A percentile compares a stretch with the other conserved stretches of the same genome.
Conservation (phyloP, 2,888 invertebrate species). For the Oscheius myriophilus region DNA sequence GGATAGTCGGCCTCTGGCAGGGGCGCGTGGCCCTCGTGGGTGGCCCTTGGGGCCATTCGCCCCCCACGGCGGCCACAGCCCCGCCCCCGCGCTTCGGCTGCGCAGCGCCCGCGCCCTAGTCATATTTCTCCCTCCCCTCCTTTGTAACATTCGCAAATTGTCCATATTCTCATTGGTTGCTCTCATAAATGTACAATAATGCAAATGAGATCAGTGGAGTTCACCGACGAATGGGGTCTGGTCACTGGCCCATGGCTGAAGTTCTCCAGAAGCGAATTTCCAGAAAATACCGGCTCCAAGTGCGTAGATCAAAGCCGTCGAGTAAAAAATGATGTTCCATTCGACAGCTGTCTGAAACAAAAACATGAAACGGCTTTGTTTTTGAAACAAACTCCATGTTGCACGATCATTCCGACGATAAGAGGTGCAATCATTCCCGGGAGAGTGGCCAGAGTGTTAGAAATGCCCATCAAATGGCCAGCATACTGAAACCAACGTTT, state of each 20-base stretch:
- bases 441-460: conserved; percentile 88
- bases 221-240: conserved; percentile 54
- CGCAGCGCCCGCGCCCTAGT: conserved; percentile 31
- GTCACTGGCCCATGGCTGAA: conserved; percentile 80
- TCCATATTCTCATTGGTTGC: conserved; percentile 25
- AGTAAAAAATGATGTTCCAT: conserved; percentile 88
- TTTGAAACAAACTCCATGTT: conserved; percentile 77
- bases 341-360: conserved; percentile 78
- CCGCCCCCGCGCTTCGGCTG: conserved; percentile 31
- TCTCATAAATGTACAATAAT: conserved; percentile 23
- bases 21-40: conserved; percentile 25
- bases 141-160: conserved; percentile 25
- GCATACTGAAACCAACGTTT: conserved; percentile 77
- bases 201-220: conserved; percentile 37
- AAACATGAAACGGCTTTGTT: not conserved
- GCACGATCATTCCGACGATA: conserved; percentile 82
- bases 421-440: conserved; percentile 91
- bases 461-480: conserved; percentile 88
- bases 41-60: conserved; percentile 14
- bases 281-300: conserved; percentile 87
- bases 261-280: conserved; percentile 82
- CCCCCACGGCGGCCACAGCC: conserved; percentile 28
- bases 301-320: conserved; percentile 84
- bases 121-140: conserved; percentile 16
- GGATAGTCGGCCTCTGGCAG: conserved; percentile 23